These are phyloP conservation scores for Araneus ventricosus DNA, from an alignment of 1,140 invertebrate species.

Conservation along the genomic window DNA sequence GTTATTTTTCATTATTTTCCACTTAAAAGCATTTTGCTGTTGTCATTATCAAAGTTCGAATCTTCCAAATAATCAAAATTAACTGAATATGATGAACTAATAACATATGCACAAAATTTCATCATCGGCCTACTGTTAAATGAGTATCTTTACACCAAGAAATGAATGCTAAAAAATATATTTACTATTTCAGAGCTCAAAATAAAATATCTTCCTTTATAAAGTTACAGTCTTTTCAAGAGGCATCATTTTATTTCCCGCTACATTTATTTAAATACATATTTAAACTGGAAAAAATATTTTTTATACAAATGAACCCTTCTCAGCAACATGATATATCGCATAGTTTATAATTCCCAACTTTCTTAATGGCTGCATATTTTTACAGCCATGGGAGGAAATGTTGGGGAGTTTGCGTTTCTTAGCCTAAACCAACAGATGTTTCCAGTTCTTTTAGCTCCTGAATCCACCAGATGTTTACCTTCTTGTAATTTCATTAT, in stretches of 20 bases:
- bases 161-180: background rate
- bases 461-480: slow-evolving; percentile 23
- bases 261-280: background rate
- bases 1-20: too few relatives aligned
- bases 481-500: slow-evolving; percentile 54
- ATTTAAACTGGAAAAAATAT: background rate
- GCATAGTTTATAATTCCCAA: background rate
- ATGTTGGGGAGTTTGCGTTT: background rate
- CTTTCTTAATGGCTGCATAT: background rate
- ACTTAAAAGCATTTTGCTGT: too few relatives aligned
- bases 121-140: too few relatives aligned
- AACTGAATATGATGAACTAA: too few relatives aligned
- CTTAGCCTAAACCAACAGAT: background rate
- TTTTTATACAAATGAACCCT: background rate
- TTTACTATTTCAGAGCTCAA: background rate
- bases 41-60: too few relatives aligned
- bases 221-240: background rate
- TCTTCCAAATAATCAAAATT: too few relatives aligned
- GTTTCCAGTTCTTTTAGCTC: background rate
- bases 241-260: background rate
- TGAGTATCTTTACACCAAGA: background rate
- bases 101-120: too few relatives aligned
- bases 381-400: background rate
- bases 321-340: slow-evolving; percentile 2
- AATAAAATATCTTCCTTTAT: background rate